Base-by-base conservation (phyloP, 2,113 vertebrate genomes). In the Serinus canaria region DNA sequence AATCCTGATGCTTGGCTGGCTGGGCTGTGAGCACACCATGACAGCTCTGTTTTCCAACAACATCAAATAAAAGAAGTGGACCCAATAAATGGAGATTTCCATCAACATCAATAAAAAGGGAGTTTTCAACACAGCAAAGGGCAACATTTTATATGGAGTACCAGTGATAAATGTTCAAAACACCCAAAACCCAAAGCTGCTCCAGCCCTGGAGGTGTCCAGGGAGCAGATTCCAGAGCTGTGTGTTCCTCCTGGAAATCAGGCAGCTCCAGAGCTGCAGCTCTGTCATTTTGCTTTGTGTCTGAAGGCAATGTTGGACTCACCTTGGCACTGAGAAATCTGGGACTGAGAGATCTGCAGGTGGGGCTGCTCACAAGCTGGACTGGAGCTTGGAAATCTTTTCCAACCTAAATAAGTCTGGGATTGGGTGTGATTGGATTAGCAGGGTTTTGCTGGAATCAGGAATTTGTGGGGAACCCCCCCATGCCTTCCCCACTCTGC, bases 321-420 rank as follows among this genome's bases (percentile, higher is more conserved):
- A 7, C 3, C 39, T 27, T 3, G 22, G 31, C 4, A 15, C 0
- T 43, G 80, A 44, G 25, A 3, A 16, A 25, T 11, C 20, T 52
- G 80, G 15, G 49, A 10, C 0, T 12, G 58, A 19, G 14, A 18
- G 18, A 19, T 6, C 9, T 8, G 25, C n/a, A n/a, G 28, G 20
- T 33, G 73, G 31, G 31, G 4, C 20, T 5, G 9, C 7, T 3
- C 53, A 44, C 37, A 33, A 37, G 20, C 0, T 25, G 66, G 43
- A 6, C 13, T 49, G 3, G 1, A 41, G 7, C 59, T 8, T 41
- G 68, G 31, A 28, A 35, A 17, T 16, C 22, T 50, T 33, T 66
- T 44, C 59, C 52, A 50, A 16, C 31, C 33, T 20, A 5, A 80
- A 18, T 13, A 30, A 80, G 21, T 10, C 67, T 28, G 50, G 25